These are phyloP conservation scores for Eucera pruinosa DNA, from an alignment of 2,888 invertebrate genomes.

Conservation along the genomic window DNA sequence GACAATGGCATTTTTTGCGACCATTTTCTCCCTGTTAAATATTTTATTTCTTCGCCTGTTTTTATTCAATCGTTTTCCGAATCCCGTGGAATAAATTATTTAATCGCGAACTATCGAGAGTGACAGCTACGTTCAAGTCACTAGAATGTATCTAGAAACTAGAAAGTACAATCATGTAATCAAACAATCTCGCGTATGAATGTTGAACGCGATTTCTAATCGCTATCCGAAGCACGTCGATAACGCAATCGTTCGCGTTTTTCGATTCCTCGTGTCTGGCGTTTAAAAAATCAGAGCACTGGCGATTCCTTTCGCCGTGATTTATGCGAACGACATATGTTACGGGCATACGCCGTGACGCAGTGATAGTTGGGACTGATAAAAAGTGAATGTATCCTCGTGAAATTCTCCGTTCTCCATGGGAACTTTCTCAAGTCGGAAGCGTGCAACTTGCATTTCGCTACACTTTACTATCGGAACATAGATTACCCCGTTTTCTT, in stretches of 20 bases:
- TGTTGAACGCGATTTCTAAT: neutral
- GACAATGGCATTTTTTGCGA: no score
- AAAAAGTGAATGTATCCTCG: constrained; percentile 60
- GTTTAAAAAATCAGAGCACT: neutral
- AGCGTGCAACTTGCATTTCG: neutral
- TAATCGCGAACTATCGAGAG: constrained; percentile 18
- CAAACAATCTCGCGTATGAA: constrained; percentile 10
- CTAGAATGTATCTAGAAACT: constrained; percentile 16
- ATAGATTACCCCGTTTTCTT: neutral
- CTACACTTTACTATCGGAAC: neutral
- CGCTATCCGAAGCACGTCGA: neutral
- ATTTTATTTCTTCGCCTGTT: no score
- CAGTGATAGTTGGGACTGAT: constrained; percentile 29
- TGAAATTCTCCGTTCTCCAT: neutral
- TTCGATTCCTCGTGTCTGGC: neutral
- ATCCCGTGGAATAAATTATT: neutral
- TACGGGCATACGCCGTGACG: constrained; percentile 13
- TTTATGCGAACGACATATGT: constrained; percentile 49
- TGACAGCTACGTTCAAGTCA: constrained; percentile 38
- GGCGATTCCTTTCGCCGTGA: neutral
- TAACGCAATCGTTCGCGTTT: neutral
- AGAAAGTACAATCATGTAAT: no score
- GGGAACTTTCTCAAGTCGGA: neutral
- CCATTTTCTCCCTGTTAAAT: no score
- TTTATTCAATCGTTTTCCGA: neutral